Conservation (phyloP, 2,797 vertebrate species). For the Coendou prehensilis region DNA sequence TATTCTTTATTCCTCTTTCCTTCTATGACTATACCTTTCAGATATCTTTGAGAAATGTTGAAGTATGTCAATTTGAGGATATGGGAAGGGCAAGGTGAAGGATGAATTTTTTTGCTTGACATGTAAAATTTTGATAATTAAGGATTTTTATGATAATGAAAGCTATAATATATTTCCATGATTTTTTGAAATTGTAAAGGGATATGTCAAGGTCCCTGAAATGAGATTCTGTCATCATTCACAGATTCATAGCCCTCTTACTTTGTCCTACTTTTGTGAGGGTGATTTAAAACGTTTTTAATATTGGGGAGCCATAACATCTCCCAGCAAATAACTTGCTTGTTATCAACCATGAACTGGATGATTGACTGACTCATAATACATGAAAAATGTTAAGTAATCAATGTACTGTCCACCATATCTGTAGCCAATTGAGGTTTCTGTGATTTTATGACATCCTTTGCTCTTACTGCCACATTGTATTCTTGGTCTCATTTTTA, state of each 20-base stretch:
- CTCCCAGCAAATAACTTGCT: conserved; percentile 41
- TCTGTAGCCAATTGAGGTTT: not conserved
- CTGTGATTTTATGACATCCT: not conserved
- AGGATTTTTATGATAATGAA: not conserved
- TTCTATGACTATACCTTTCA: not conserved
- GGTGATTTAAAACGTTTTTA: conserved; percentile 56
- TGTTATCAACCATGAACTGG: not conserved
- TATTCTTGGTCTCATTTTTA: not conserved
- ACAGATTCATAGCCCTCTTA: not conserved
- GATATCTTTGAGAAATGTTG: not conserved
- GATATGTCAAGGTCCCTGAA: not conserved
- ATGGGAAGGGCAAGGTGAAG: not conserved
- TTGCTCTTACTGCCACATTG: not conserved
- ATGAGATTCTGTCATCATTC: not conserved
- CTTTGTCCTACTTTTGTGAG: not conserved
- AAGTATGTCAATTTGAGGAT: not conserved
- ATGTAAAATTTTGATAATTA: not conserved
- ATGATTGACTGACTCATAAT: not conserved
- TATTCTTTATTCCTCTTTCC: not conserved
- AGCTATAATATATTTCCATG: not conserved
- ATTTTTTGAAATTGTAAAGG: not conserved
- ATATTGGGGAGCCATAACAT: not conserved
- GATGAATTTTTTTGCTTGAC: not conserved
- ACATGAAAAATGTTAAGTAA: not conserved
- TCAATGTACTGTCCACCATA: not conserved